Conservation (phyloP, 2,113 vertebrate species). For the Grallaria varia region DNA sequence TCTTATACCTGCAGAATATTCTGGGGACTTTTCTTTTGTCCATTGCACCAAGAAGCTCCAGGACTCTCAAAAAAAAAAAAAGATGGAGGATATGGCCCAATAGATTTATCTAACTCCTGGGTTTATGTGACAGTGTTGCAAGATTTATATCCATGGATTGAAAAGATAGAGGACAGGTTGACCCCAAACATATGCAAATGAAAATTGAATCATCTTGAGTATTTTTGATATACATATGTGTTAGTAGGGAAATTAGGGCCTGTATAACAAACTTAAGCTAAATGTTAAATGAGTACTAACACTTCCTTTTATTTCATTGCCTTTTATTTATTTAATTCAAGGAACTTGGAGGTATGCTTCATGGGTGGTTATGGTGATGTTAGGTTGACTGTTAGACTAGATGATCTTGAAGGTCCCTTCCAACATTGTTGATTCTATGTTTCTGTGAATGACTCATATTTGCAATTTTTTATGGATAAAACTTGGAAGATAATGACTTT, state of each 20-base stretch:
- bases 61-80: not conserved
- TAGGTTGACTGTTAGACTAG: not conserved
- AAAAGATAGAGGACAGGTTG: not conserved
- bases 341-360: not conserved
- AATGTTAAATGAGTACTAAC: not conserved
- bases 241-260: not conserved
- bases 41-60: not conserved
- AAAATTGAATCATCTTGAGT: not conserved
- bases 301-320: not conserved
- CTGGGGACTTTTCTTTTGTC: not conserved
- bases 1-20: not conserved
- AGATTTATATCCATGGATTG: not conserved
- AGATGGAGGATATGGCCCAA: not conserved
- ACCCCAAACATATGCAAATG: not conserved
- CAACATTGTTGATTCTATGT: not conserved
- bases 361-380: not conserved
- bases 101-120: not conserved
- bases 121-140: not conserved
- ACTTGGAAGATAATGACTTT: not conserved
- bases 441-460: not conserved
- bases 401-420: not conserved
- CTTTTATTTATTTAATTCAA: not conserved
- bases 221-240: not conserved
- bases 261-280: not conserved
- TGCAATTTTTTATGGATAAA: not conserved